These are phyloP conservation scores for Intellagama lesueurii DNA, from an alignment of 2,797 vertebrate species.

Conservation along the genomic window DNA sequence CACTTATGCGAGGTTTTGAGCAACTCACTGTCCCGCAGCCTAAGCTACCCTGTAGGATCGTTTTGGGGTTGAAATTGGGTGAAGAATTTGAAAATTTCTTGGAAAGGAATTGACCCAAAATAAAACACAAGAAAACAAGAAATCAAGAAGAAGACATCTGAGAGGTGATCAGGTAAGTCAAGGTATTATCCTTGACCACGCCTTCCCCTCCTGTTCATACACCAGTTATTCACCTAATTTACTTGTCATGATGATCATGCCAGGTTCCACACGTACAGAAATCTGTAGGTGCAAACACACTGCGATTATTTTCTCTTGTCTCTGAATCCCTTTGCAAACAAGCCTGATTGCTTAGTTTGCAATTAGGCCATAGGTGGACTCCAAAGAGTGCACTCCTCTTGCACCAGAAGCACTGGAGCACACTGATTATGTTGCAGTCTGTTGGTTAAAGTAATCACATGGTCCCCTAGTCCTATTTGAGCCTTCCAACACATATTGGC, in stretches of 20 bases:
- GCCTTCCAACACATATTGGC: slow-evolving; percentile 21
- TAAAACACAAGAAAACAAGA: neutral
- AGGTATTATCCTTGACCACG: neutral
- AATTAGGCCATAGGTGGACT: neutral
- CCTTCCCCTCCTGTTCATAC: neutral
- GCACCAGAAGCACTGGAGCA: neutral
- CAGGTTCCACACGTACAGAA: neutral
- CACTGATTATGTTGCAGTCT: neutral
- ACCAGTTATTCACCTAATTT: neutral
- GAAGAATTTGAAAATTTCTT: neutral
- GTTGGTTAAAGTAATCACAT: neutral
- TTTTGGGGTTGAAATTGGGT: neutral
- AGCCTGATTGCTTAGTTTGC: neutral
- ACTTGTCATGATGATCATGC: neutral
- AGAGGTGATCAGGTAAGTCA: neutral
- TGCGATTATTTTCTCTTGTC: neutral
- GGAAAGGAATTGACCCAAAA: too few species aligned
- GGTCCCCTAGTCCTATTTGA: neutral
- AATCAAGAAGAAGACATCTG: neutral
- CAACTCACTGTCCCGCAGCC: neutral
- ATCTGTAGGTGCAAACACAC: neutral
- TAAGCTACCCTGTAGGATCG: too few species aligned
- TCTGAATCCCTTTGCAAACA: neutral
- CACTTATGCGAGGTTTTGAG: neutral
- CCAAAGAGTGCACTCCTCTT: neutral